Evolutionary conservation across 2,888 invertebrate species (phyloP).

Genomic region (Yponomeuta evonymella): DNA sequence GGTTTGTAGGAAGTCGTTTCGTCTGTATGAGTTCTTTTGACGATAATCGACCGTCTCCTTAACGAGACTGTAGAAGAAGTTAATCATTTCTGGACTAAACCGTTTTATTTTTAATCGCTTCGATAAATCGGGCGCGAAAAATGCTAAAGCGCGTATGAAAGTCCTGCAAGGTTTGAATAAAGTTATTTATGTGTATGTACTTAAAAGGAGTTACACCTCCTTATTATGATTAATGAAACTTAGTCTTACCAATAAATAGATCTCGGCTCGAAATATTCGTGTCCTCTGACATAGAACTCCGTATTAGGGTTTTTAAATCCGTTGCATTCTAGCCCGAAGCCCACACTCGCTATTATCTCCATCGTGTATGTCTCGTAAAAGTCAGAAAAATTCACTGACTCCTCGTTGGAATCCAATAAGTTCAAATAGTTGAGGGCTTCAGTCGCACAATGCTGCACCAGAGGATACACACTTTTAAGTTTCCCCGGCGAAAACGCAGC

Average conservation of each 20-base stretch:
- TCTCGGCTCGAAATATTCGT: constrained; percentile 59
- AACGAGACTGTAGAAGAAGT: constrained; percentile 59
- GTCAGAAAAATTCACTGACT: constrained; percentile 70
- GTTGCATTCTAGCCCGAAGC: constrained; percentile 78
- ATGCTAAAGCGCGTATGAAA: constrained; percentile 53
- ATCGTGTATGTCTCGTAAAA: constrained; percentile 77
- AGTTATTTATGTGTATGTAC: neutral
- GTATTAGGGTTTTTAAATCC: constrained; percentile 72
- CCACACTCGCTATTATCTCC: constrained; percentile 78
- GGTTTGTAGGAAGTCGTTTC: constrained; percentile 74
- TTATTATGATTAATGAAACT: neutral
- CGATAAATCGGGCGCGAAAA: constrained; percentile 59
- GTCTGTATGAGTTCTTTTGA: constrained; percentile 42
- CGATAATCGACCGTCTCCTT: constrained; percentile 56
- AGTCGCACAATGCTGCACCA: constrained; percentile 74
- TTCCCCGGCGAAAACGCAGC: constrained; percentile 82
- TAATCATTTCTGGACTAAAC: constrained; percentile 49
- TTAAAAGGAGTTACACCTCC: neutral
- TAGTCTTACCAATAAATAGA: constrained; percentile 53
- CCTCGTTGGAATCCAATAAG: constrained; percentile 35
- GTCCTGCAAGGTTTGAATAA: constrained; percentile 44
- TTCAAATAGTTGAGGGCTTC: constrained; percentile 65
- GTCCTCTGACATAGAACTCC: constrained; percentile 66
- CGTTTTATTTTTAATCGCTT: constrained; percentile 51
- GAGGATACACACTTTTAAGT: constrained; percentile 79